Evolutionary conservation across 2,113 vertebrate genomes (phyloP).

Genomic region (Labeo catla): DNA sequence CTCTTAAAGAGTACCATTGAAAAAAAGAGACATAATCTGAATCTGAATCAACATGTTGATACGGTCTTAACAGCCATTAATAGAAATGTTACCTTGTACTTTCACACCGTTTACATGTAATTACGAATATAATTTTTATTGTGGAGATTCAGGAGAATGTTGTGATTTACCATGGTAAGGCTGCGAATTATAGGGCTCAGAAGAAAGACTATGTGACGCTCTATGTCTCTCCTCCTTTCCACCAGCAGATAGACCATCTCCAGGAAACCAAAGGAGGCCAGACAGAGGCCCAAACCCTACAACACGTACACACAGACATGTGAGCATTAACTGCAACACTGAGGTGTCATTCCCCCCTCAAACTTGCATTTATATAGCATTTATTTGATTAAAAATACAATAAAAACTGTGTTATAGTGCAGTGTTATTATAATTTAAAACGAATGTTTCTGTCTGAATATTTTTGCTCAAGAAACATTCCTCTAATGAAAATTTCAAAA

Average conservation of each 20-base stretch:
- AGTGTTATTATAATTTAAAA: too few species aligned
- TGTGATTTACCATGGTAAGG: slow-evolving; percentile 74
- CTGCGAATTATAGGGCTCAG: slow-evolving; percentile 78
- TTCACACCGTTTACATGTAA: neutral
- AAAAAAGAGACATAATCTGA: neutral
- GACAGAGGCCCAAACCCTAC: slow-evolving; percentile 75
- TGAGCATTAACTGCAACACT: neutral
- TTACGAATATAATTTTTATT: neutral
- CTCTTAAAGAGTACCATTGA: neutral
- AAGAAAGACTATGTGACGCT: slow-evolving; percentile 79
- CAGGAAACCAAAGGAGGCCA: slow-evolving; percentile 78
- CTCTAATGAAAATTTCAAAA: too few species aligned
- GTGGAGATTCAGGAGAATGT: neutral
- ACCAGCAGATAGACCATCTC: slow-evolving; percentile 80
- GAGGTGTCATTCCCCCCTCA: neutral
- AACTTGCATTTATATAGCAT: too few species aligned
- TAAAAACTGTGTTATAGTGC: too few species aligned
- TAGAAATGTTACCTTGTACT: neutral
- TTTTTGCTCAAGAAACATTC: too few species aligned
- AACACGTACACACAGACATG: slow-evolving; percentile 31
- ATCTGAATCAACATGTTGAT: neutral
- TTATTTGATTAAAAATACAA: too few species aligned
- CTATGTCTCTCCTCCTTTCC: slow-evolving; percentile 73
- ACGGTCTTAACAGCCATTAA: neutral
- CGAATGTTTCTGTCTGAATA: too few species aligned